phyloP scores from a whole-genome alignment of 1,140 invertebrate genomes.

The Leptopilina clavipes region DNA sequence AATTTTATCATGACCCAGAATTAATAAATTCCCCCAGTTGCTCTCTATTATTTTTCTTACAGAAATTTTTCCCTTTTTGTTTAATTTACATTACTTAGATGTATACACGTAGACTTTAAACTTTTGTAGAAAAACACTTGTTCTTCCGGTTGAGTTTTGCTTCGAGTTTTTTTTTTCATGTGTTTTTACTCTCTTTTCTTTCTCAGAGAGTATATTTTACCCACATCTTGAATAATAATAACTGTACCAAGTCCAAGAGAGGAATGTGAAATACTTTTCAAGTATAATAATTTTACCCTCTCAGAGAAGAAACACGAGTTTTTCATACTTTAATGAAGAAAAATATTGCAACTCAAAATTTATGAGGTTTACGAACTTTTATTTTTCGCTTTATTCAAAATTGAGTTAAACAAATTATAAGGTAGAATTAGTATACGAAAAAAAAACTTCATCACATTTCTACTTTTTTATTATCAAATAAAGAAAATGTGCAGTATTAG shows the following conservation, averaged over 20 bases:
- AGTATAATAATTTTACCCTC: slow-evolving; percentile 14
- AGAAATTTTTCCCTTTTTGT: not conserved
- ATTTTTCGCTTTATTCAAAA: too few species aligned
- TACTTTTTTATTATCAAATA: not conserved
- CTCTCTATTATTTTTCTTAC: not conserved
- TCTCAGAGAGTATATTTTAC: not conserved
- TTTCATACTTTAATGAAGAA: not conserved
- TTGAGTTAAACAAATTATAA: too few species aligned
- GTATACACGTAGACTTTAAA: not conserved
- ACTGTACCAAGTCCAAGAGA: not conserved
- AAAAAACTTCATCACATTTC: too few species aligned
- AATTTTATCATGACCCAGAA: slow-evolving; percentile 10
- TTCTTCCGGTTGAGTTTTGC: not conserved
- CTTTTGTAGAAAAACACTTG: not conserved
- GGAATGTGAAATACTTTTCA: not conserved
- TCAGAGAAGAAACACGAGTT: not conserved
- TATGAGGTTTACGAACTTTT: not conserved
- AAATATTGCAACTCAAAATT: not conserved
- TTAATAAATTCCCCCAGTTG: not conserved
- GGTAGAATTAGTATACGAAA: too few species aligned
- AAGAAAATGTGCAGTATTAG: not conserved
- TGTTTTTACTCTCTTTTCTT: slow-evolving; percentile 1
- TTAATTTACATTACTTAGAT: not conserved
- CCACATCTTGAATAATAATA: slow-evolving; percentile 7
- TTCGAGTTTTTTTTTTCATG: not conserved